Evolutionary conservation across 2,797 vertebrate species (phyloP).

Genomic region (Urosaurus nigricauda): DNA sequence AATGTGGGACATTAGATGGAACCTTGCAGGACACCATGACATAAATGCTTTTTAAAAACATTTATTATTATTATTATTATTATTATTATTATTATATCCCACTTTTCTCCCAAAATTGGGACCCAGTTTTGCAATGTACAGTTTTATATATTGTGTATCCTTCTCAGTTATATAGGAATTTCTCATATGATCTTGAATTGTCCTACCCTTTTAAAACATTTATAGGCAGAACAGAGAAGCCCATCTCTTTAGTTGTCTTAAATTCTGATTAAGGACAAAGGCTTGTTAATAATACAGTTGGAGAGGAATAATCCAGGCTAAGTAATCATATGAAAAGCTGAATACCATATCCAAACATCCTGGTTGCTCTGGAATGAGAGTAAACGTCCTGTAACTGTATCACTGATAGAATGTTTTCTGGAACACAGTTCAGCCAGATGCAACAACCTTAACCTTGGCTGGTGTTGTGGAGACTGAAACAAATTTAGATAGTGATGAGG

Average conservation of each 20-base stretch:
- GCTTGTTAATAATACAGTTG: background rate
- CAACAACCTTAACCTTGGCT: slow-evolving; percentile 54
- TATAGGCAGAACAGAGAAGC: background rate
- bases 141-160: background rate
- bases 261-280: background rate
- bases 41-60: background rate
- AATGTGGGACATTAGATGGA: background rate
- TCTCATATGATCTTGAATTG: background rate
- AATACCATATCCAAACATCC: slow-evolving; percentile 14
- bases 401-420: slow-evolving; percentile 5
- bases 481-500: slow-evolving; percentile 54
- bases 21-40: background rate
- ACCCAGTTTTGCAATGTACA: background rate
- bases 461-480: slow-evolving; percentile 65
- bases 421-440: slow-evolving; percentile 47
- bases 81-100: no score
- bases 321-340: background rate
- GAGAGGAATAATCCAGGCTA: background rate
- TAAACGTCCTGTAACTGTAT: background rate
- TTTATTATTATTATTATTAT: no score
- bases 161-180: background rate
- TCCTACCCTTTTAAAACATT: background rate
- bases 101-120: no score
- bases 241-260: background rate
- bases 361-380: background rate